A percentile compares a stretch with the other conserved stretches of the same genome.
These are phyloP conservation scores for Eupristina koningsbergeri DNA, from an alignment of 1,140 invertebrate species.

Conservation along the genomic window DNA sequence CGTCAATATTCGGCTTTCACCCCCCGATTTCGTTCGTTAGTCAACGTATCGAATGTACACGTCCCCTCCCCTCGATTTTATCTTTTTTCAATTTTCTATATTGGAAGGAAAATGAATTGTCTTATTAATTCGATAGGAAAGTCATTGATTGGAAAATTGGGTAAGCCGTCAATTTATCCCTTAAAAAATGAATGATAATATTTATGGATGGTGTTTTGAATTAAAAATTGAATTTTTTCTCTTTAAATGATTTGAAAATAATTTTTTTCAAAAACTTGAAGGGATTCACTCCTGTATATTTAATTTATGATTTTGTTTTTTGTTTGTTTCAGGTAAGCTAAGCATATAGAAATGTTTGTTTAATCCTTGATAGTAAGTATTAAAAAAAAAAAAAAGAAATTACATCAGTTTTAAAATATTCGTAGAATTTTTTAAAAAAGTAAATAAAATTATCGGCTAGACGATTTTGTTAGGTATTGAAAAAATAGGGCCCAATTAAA, in stretches of 20 bases:
- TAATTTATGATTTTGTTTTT: constrained; percentile 11
- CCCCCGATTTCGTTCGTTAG: not conserved
- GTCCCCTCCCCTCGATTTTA: not conserved
- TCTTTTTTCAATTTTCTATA: not conserved
- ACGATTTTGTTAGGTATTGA: too few species aligned
- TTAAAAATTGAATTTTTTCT: not conserved
- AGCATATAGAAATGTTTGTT: not conserved
- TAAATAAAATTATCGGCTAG: too few species aligned
- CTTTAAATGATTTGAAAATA: not conserved
- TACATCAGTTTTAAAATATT: too few species aligned
- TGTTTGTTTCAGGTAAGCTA: constrained; percentile 18
- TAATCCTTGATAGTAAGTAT: not conserved
- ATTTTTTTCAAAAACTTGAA: not conserved
- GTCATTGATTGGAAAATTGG: constrained; percentile 35
- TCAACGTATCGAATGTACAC: not conserved
- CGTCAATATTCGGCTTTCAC: constrained; percentile 35
- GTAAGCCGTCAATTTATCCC: not conserved
- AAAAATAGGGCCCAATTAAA: too few species aligned
- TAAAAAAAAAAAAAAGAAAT: too few species aligned
- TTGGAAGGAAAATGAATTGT: constrained; percentile 26
- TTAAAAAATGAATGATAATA: not conserved
- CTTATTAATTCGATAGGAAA: constrained; percentile 24
- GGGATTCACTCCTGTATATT: not conserved
- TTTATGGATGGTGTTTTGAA: not conserved
- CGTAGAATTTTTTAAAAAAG: too few species aligned